A percentile compares a stretch with the other conserved stretches of the same genome.
Conservation (phyloP, 2,888 invertebrate genomes). For the Cheilosia urbana region DNA sequence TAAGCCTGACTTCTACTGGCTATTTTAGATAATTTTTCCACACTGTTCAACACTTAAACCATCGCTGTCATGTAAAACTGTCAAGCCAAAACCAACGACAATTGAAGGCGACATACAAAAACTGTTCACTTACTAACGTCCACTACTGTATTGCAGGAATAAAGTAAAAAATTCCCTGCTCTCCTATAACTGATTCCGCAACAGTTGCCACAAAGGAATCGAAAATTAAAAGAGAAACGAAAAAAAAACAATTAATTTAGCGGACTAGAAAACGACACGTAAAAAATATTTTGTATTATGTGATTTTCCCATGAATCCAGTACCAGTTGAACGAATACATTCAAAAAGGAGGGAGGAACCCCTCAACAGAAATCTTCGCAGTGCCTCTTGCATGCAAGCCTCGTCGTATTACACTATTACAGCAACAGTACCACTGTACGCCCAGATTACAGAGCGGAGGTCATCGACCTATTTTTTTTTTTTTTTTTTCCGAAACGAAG, state of each 20-base stretch:
- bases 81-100: no score
- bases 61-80: no score
- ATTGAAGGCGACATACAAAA: no score
- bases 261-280: constrained; percentile 10
- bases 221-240: neutral
- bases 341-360: constrained; percentile 47
- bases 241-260: neutral
- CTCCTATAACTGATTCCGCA: constrained; percentile 20
- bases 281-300: constrained; percentile 32
- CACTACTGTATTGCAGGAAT: constrained; percentile 15
- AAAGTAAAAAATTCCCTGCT: neutral
- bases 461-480: constrained; percentile 50
- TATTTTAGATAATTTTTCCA: no score
- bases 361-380: constrained; percentile 17
- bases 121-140: no score
- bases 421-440: constrained; percentile 56
- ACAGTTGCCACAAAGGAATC: constrained; percentile 41
- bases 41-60: no score
- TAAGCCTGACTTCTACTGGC: no score
- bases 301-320: constrained; percentile 67
- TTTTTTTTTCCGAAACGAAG: constrained; percentile 29
- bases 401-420: constrained; percentile 56
- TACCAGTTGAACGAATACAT: constrained; percentile 50
- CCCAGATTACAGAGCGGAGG: constrained; percentile 28
- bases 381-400: constrained; percentile 46